These are phyloP conservation scores for Arrhamphus sclerolepis DNA, from an alignment of 2,797 vertebrate genomes.

Conservation along the genomic window DNA sequence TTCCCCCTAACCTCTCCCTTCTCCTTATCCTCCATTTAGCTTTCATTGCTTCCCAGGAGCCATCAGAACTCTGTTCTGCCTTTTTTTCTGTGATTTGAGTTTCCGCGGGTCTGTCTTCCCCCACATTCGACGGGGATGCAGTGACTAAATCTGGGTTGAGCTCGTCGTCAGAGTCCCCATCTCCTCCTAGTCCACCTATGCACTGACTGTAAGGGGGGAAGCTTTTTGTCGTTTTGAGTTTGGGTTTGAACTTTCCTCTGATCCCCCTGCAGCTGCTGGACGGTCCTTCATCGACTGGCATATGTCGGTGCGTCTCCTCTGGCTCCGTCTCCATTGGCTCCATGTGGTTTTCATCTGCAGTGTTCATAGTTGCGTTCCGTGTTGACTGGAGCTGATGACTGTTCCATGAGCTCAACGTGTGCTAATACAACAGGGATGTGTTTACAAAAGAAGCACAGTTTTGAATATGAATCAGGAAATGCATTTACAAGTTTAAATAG, in stretches of 20 bases:
- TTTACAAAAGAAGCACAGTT: conserved; percentile 32
- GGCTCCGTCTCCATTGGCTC: conserved; percentile 34
- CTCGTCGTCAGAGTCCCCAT: conserved; percentile 4
- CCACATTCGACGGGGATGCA: neutral
- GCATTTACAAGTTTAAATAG: conserved; percentile 12
- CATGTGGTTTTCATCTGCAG: conserved; percentile 25
- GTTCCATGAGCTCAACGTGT: conserved; percentile 33
- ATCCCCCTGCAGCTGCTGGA: conserved; percentile 28
- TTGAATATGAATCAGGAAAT: conserved; percentile 40
- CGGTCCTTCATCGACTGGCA: conserved; percentile 8
- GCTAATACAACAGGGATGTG: conserved; percentile 43
- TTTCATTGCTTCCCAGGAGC: conserved; percentile 48
- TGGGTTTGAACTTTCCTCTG: conserved; percentile 56
- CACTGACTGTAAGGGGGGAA: conserved; percentile 74
- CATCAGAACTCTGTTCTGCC: conserved; percentile 18
- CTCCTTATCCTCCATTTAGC: conserved; percentile 57
- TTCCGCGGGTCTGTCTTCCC: conserved; percentile 1
- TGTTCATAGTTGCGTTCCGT: conserved; percentile 35
- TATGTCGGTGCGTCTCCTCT: conserved; percentile 25
- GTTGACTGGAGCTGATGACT: conserved; percentile 4
- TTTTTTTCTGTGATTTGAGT: conserved; percentile 29
- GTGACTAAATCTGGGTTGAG: neutral
- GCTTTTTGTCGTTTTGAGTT: conserved; percentile 64
- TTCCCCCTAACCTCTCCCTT: conserved; percentile 53
- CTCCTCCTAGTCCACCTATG: conserved; percentile 61